Evolutionary conservation across 2,113 vertebrate species (phyloP).

Genomic region (Nymphicus hollandicus): DNA sequence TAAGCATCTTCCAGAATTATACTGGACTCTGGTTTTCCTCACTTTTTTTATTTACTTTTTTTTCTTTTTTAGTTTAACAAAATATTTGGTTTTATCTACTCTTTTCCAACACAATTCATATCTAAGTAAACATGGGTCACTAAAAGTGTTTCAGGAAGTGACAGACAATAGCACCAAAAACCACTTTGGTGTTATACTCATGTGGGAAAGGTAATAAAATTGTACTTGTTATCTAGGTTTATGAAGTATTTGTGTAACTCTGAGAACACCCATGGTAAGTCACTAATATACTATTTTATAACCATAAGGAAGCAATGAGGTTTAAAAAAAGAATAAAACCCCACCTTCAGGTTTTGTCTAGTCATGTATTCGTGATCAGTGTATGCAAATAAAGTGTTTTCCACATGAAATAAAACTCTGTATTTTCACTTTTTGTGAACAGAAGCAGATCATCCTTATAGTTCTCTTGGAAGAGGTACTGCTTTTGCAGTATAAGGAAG

Average conservation of each 20-base stretch:
- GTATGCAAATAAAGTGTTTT: neutral
- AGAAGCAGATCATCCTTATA: neutral
- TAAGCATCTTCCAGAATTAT: neutral
- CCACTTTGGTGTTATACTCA: neutral
- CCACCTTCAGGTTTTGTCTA: neutral
- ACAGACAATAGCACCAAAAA: neutral
- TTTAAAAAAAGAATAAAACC: neutral
- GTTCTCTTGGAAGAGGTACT: neutral
- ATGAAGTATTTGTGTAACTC: neutral
- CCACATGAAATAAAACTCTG: neutral
- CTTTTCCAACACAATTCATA: neutral
- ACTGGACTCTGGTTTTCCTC: neutral
- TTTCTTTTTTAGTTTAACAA: neutral
- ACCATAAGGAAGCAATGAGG: neutral
- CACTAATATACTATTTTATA: slow-evolving; percentile 21
- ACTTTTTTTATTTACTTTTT: neutral
- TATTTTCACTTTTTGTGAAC: neutral
- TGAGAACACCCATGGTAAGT: neutral
- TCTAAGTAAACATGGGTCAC: neutral
- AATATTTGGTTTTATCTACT: neutral
- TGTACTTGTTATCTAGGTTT: neutral
- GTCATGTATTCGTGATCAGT: neutral
- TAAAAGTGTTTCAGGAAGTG: neutral
- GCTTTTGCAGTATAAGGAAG: neutral
- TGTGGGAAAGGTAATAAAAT: neutral